phyloP scores from a whole-genome alignment of 1,140 invertebrate genomes.

The Drosophila lacertosa region DNA sequence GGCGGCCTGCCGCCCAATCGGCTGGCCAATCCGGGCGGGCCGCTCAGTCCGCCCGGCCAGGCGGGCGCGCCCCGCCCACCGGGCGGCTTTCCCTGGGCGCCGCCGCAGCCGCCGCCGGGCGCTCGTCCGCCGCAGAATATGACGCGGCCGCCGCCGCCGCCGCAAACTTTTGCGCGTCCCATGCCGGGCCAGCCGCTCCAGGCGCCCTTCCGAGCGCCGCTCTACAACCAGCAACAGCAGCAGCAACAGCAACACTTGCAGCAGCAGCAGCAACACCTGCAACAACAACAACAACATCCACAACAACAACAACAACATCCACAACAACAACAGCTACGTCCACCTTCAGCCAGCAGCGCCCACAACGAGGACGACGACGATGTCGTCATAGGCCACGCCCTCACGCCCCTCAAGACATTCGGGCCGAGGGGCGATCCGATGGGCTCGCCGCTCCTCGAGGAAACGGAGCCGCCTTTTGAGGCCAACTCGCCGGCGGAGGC shows the following conservation, averaged over 20 bases:
- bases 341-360: conserved; percentile 56
- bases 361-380: conserved; percentile 79
- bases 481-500: conserved; percentile 37
- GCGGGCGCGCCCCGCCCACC: conserved; percentile 69
- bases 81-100: conserved; percentile 75
- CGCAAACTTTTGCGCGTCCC: conserved; percentile 64
- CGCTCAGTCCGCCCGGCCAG: conserved; percentile 70
- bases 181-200: conserved; percentile 67
- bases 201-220: conserved; percentile 59
- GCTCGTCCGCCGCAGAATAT: conserved; percentile 68
- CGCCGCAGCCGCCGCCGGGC: conserved; percentile 57
- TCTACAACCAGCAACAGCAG: conserved; percentile 89
- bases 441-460: conserved; percentile 68
- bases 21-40: conserved; percentile 59
- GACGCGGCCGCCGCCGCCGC: conserved; percentile 65
- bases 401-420: conserved; percentile 69
- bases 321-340: conserved; percentile 58
- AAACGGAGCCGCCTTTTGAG: conserved; percentile 66
- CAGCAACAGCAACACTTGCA: conserved; percentile 85
- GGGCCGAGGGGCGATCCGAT: conserved; percentile 64
- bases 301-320: conserved; percentile 30
- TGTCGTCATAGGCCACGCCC: conserved; percentile 77
- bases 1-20: conserved; percentile 70
- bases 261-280: conserved; percentile 48
- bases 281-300: conserved; percentile 35